phyloP scores from a whole-genome alignment of 2,113 vertebrate genomes.

The Reinhardtius hippoglossoides region DNA sequence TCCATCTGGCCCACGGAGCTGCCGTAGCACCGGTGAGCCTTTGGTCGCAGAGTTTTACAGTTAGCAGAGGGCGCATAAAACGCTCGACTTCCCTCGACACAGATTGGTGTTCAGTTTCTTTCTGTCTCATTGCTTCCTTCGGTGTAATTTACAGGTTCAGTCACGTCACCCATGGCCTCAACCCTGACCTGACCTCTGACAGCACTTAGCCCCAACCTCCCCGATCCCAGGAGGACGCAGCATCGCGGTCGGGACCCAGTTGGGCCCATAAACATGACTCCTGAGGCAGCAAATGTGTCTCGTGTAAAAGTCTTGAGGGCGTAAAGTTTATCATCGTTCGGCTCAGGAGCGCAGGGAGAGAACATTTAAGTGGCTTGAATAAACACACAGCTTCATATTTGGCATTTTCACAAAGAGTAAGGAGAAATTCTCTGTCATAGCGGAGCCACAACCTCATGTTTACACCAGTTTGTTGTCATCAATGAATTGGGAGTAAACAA shows the following conservation, averaged over 20 bases:
- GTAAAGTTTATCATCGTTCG: slow-evolving; percentile 24
- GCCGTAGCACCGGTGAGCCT: slow-evolving; percentile 10
- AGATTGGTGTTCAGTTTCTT: slow-evolving; percentile 50
- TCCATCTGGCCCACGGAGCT: slow-evolving; percentile 26
- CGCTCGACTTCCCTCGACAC: slow-evolving; percentile 41
- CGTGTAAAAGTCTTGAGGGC: slow-evolving; percentile 13
- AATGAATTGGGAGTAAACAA: slow-evolving; percentile 5
- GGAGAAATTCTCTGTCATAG: not conserved
- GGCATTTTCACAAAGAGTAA: slow-evolving; percentile 44
- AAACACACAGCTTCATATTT: slow-evolving; percentile 48
- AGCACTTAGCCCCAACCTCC: slow-evolving; percentile 57
- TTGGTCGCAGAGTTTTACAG: slow-evolving; percentile 59
- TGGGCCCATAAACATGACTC: slow-evolving; percentile 41
- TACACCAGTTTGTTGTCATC: too few relatives aligned
- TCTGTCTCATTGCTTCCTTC: slow-evolving; percentile 49
- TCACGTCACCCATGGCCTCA: slow-evolving; percentile 45
- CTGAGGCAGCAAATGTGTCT: slow-evolving; percentile 34
- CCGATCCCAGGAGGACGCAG: slow-evolving; percentile 43
- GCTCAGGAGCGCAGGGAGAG: slow-evolving; percentile 1
- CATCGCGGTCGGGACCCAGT: slow-evolving; percentile 42
- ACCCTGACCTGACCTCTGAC: slow-evolving; percentile 62
- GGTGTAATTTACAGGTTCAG: slow-evolving; percentile 66
- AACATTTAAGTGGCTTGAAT: slow-evolving; percentile 28
- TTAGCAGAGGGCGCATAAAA: slow-evolving; percentile 60
- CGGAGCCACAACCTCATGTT: too few relatives aligned